Evolutionary conservation across 2,797 vertebrate species (phyloP), one percentile per base, ranked within the genome.

Genomic region (Clarias fuscus): DNA sequence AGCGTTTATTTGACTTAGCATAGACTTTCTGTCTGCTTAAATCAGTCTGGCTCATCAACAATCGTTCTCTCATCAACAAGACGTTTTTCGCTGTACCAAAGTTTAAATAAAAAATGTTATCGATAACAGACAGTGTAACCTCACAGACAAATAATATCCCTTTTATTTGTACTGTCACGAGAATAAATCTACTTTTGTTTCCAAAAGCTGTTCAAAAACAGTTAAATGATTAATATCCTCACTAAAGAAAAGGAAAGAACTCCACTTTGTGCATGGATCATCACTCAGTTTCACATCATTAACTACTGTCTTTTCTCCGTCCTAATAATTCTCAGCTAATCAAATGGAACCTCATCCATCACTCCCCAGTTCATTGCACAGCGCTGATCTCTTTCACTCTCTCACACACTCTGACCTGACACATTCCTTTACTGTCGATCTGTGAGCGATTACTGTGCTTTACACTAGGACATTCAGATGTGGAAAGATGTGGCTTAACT

Each of bases 301-400:
- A 94, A 92, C 85, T 77, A 79, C 89, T 82, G 90, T 88, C 72
- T 89, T 90, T 56, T 70, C 87, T 91, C 86, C 67, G 87, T 90
- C 86, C 83, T 88, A 30, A 91, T 88, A 92, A 93, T 92, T 94
- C 90, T 89, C 90, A 90, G 89, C 92, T 92, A 92, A 92, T 93
- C 93, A 95, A 94, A 95, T 93, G 90, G 92, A 92, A 80, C 86
- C 76, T 91, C 90, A 93, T 95, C 90, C 92, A 92, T 95, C 93
- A 93, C 91, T 93, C 89, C 90, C 87, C 90, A 86, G 85, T 81
- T 91, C 93, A 95, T 95, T 95, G 94, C 90, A 89, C 89, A 86
- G 91, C 89, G 90, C 93, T 93, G 92, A 92, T 88, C 91, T 90
- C 93, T 91, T 89, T 40, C 2, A 22, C 70, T 56, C 22, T 14